Evolutionary conservation across 2,888 invertebrate genomes (phyloP).

Genomic region (Pseudanteris insignis): DNA sequence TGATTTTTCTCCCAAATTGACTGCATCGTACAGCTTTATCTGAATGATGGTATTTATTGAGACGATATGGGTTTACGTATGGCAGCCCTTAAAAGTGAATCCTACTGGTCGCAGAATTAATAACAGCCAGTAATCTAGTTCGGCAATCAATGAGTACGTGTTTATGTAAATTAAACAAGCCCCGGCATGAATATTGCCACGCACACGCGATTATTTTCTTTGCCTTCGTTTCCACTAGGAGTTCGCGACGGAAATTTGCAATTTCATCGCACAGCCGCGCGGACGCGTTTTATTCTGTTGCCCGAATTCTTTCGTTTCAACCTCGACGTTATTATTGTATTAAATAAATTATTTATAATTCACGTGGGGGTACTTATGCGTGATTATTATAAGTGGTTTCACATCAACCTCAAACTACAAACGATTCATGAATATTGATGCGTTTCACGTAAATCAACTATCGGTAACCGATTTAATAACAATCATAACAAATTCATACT

Average conservation of each 20-base stretch:
- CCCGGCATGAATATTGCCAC: slow-evolving; percentile 53
- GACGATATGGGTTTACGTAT: slow-evolving; percentile 39
- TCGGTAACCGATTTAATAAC: no score
- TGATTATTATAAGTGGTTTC: no score
- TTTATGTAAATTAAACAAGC: slow-evolving; percentile 62
- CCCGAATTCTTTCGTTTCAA: slow-evolving; percentile 25
- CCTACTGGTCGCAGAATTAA: slow-evolving; percentile 57
- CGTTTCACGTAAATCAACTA: no score
- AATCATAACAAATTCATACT: no score
- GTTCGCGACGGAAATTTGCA: slow-evolving; percentile 46
- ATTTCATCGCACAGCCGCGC: slow-evolving; percentile 38
- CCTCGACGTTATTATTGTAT: slow-evolving; percentile 15
- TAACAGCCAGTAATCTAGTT: slow-evolving; percentile 57
- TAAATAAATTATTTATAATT: slow-evolving; percentile 19
- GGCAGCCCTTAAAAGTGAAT: slow-evolving; percentile 42
- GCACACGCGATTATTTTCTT: slow-evolving; percentile 52
- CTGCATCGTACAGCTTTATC: slow-evolving; percentile 26
- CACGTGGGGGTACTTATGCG: slow-evolving; percentile 3
- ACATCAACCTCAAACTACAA: neutral
- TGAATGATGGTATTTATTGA: slow-evolving; percentile 40
- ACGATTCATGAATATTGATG: no score
- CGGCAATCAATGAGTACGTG: slow-evolving; percentile 62
- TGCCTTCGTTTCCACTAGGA: slow-evolving; percentile 39
- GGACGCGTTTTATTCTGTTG: slow-evolving; percentile 22
- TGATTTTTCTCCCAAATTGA: slow-evolving; percentile 16